phyloP scores from a whole-genome alignment of 2,797 vertebrate genomes.

The Pachyuromys duprasi region DNA sequence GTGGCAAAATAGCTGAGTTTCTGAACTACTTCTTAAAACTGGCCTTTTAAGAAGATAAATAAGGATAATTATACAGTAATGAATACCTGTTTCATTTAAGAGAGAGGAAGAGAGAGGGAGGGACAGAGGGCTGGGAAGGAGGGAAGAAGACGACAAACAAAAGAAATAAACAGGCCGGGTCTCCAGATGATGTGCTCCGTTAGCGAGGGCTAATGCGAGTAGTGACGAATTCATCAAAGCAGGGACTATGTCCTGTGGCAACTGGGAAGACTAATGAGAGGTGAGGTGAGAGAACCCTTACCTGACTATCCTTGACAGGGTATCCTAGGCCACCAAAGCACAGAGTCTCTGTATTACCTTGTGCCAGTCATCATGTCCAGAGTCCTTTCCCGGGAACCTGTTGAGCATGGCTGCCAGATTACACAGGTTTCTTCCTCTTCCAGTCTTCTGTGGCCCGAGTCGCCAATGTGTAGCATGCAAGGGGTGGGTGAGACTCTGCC shows the following conservation, averaged over 20 bases:
- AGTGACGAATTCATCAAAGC: slow-evolving; percentile 59
- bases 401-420: background rate
- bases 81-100: slow-evolving; percentile 76
- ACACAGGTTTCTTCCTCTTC: background rate
- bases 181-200: slow-evolving; percentile 40
- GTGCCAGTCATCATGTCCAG: background rate
- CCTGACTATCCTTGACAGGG: background rate
- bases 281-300: background rate
- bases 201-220: slow-evolving; percentile 55
- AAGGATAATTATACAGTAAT: slow-evolving; percentile 77
- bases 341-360: background rate
- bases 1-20: slow-evolving; percentile 68
- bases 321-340: background rate
- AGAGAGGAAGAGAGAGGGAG: background rate
- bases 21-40: slow-evolving; percentile 75
- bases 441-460: background rate
- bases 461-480: background rate
- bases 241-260: slow-evolving; percentile 11
- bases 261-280: background rate
- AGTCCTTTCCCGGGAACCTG: background rate
- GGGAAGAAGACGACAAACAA: slow-evolving; percentile 22
- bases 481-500: background rate
- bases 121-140: background rate
- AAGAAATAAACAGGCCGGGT: slow-evolving; percentile 69
- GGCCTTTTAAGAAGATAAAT: slow-evolving; percentile 80